Base-by-base conservation (phyloP, 1,140 invertebrate genomes). In the Dryas iulia region DNA sequence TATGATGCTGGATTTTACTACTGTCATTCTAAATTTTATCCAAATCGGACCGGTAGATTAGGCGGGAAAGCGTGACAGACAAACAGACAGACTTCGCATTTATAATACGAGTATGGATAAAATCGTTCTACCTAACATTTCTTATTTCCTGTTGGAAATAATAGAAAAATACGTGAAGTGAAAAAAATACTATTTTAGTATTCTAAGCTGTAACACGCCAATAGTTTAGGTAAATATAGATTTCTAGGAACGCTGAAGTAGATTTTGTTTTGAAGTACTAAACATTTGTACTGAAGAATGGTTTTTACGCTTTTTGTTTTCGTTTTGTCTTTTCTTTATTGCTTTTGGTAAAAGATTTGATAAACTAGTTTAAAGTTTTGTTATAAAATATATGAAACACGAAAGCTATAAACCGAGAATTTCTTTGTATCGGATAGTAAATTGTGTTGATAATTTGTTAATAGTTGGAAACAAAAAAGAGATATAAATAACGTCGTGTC, bases 141-240 rank as follows among this genome's bases (percentile, higher is more conserved):
- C n/a, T n/a, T n/a, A n/a, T n/a, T n/a, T n/a, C n/a, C n/a, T n/a
- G n/a, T n/a, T n/a, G n/a, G n/a, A n/a, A n/a, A n/a, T n/a, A n/a
- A n/a, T n/a, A n/a, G n/a, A n/a, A n/a, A n/a, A n/a, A n/a, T n/a
- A n/a, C n/a, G n/a, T n/a, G n/a, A n/a, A n/a, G n/a, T n/a, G n/a
- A n/a, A n/a, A n/a, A n/a, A n/a, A n/a, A n/a, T n/a, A n/a, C n/a
- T n/a, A n/a, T n/a, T n/a, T n/a, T 39, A 53, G 59, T 24, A 65
- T 31, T 28, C 21, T 56, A 10, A 65, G 53, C 52, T 65, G 25
- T 65, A 57, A 60, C 47, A 52, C 35, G 18, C 26, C 7, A 30
- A 59, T 33, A 47, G 18, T 47, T 61, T 28, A 21, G 33, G 21
- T 52, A 53, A 62, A 14, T 47, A 8, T 8, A 47, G 39, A 47